Conservation (phyloP, 2,797 vertebrate genomes). For the Clangula hyemalis region DNA sequence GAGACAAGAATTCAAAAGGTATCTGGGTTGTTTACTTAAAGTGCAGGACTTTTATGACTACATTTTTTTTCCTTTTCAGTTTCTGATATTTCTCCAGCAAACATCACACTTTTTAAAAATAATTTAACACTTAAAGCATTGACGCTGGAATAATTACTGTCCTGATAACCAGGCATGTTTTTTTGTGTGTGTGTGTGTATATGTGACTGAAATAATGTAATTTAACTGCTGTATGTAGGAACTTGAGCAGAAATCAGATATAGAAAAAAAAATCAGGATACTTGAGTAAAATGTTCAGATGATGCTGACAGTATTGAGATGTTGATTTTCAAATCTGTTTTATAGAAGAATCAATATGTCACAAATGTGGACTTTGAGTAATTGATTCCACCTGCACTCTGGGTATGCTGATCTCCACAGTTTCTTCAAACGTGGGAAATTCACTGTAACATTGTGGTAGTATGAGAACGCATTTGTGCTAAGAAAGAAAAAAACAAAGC, state of each 20-base stretch:
- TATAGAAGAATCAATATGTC: not conserved
- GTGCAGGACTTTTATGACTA: not conserved
- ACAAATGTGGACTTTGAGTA: not conserved
- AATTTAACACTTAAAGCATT: not conserved
- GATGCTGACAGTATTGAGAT: not conserved
- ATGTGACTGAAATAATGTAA: not conserved
- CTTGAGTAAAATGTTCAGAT: not conserved
- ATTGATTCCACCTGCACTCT: not conserved
- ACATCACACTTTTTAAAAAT: not conserved
- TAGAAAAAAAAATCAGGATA: not conserved
- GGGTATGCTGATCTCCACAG: not conserved
- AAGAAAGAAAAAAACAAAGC: constrained; percentile 61
- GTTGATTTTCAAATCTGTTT: not conserved
- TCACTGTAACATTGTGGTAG: not conserved
- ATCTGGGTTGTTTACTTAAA: not conserved
- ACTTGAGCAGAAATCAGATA: not conserved
- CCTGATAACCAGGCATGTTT: not conserved
- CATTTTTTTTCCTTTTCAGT: not conserved
- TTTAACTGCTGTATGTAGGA: not conserved
- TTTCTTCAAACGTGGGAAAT: constrained; percentile 13
- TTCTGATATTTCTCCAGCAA: not conserved
- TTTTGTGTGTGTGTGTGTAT: not conserved
- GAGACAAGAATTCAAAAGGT: not conserved
- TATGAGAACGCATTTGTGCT: constrained; percentile 23
- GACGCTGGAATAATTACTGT: not conserved